Base-by-base conservation (phyloP, 92 coral and sea anemone genomes). In the Zoanthus sociatus region DNA sequence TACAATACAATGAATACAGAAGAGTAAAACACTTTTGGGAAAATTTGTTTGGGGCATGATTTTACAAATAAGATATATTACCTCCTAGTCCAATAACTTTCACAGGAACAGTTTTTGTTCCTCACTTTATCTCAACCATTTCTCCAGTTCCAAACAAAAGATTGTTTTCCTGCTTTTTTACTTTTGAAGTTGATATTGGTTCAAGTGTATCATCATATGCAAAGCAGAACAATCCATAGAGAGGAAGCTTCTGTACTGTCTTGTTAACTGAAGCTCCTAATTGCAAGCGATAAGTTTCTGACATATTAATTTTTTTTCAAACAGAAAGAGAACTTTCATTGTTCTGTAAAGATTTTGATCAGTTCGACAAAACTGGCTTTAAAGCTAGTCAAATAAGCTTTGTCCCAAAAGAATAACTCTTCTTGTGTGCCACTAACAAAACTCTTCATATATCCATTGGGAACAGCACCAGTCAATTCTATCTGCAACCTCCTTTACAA, bases 381-480 rank as follows among this genome's bases (percentile, higher is more conserved):
- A 48, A 86, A 86, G 66, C 66, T 44, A 16, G 83, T 76, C 72
- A 86, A 74, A 56, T 30, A 76, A n/a, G 7, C 16, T 71, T 76
- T 78, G 64, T 78, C 86, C 86, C 90, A 78, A 84, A 50, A 70
- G 86, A 87, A 78, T 69, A 87, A 51, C 66, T 87, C 51, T 33
- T 87, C 79, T 58, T 72, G 78, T 66, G 86, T 37, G 10, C 78
- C 9, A 64, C 64, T 87, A 58, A 78, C 78, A 15, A 78, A 87
- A 33, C 90, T 78, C 85, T 78, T 78, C 90, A 78, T 87, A 78
- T 47, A 78, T 18, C 90, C 86, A 78, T 87, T 74, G 16, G 90
- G 86, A n/a, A 73, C 90, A 81, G 55, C 90, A 18, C 78, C 84
- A 77, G 12, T 87, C 85, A 68, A 68, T 78, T 74, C 90, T 47